Evolutionary conservation across 2,113 vertebrate species (phyloP).

Genomic region (Pseudopipra pipra): DNA sequence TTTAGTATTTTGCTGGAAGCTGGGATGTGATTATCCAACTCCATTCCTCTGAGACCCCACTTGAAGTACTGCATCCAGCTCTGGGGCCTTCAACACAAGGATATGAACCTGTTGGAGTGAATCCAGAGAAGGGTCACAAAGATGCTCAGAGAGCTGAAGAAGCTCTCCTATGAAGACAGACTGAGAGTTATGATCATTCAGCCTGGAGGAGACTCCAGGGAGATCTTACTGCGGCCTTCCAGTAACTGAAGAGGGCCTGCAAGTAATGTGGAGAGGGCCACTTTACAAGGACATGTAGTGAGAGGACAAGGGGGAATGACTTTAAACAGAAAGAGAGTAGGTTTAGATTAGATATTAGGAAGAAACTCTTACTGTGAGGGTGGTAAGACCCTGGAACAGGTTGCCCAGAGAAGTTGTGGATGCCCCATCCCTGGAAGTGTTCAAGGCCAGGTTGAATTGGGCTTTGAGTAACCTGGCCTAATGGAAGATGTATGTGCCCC

Average conservation of each 20-base stretch:
- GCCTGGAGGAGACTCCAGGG: neutral
- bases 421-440: neutral
- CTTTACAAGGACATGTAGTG: neutral
- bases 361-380: neutral
- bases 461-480: neutral
- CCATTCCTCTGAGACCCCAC: neutral
- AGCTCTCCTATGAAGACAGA: neutral
- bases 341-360: neutral
- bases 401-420: neutral
- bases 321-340: neutral
- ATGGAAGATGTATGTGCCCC: neutral
- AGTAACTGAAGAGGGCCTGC: neutral
- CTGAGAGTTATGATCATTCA: neutral
- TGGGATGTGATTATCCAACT: neutral
- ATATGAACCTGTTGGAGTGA: neutral
- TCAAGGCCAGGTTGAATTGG: neutral
- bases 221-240: neutral
- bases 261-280: neutral
- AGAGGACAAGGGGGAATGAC: neutral
- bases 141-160: neutral
- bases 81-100: too few species aligned
- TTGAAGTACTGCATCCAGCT: neutral
- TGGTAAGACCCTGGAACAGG: neutral
- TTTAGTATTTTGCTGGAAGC: neutral
- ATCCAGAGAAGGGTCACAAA: neutral